phyloP scores from a whole-genome alignment of 2,797 vertebrate species.

The Podargus strigoides region DNA sequence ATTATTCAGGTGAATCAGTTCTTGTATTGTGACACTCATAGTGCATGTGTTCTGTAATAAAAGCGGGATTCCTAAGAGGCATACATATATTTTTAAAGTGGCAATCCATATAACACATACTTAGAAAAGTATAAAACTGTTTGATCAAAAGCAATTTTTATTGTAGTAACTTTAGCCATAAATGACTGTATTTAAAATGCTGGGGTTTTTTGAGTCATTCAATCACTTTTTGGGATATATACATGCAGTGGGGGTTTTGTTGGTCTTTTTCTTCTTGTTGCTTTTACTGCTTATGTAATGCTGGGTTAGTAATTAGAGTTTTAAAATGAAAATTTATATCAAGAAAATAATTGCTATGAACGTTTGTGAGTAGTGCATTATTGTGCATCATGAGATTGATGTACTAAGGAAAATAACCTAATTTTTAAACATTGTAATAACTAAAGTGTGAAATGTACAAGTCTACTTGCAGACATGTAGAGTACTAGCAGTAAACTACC shows the following conservation, averaged over 20 bases:
- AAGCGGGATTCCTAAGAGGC: conserved; percentile 6
- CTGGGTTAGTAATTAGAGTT: conserved; percentile 21
- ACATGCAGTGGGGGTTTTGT: neutral
- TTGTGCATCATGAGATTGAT: neutral
- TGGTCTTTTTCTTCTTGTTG: neutral
- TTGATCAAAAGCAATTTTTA: conserved; percentile 1
- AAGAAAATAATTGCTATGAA: conserved; percentile 35
- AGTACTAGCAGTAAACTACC: conserved; percentile 11
- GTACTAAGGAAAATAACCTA: conserved; percentile 8
- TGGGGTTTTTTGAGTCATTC: neutral
- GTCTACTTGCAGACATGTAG: neutral
- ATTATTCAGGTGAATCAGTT: conserved; percentile 66
- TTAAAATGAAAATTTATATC: conserved; percentile 40
- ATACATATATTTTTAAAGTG: neutral
- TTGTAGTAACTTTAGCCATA: neutral
- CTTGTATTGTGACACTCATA: conserved; percentile 39
- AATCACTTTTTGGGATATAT: neutral
- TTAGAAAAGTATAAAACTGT: neutral
- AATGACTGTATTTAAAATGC: neutral
- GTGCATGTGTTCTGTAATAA: conserved; percentile 5
- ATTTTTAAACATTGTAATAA: conserved; percentile 43
- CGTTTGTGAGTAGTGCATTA: neutral
- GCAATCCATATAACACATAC: neutral
- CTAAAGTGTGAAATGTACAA: conserved; percentile 7
- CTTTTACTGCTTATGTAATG: conserved; percentile 22